Evolutionary conservation across 2,113 vertebrate species (phyloP).

Genomic region (Anas platyrhynchos): DNA sequence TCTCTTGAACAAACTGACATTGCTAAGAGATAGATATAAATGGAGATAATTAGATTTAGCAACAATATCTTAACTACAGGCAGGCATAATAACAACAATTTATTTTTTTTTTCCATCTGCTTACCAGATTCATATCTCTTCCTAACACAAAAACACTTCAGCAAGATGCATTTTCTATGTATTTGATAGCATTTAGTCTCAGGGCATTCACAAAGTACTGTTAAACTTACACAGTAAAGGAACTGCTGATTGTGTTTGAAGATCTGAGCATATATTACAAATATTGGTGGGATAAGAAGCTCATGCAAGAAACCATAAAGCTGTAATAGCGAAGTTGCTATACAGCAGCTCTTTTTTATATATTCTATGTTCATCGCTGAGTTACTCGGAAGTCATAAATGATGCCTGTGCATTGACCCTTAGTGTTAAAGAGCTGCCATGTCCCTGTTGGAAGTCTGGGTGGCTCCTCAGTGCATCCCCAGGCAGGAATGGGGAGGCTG

Average conservation of each 20-base stretch:
- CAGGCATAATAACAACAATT: not conserved
- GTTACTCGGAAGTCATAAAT: not conserved
- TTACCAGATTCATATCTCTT: not conserved
- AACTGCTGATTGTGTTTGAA: not conserved
- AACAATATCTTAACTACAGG: not conserved
- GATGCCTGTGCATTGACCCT: too few relatives aligned
- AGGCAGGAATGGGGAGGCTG: not conserved
- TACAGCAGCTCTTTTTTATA: not conserved
- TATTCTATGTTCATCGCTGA: accelerated
- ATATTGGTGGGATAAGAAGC: not conserved
- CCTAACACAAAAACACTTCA: not conserved
- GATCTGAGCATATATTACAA: not conserved
- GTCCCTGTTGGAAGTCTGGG: accelerated
- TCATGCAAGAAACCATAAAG: not conserved
- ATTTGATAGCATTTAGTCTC: not conserved
- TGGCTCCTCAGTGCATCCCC: not conserved
- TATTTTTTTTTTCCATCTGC: not conserved
- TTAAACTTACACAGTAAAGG: not conserved
- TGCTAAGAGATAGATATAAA: not conserved
- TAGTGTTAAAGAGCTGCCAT: not conserved
- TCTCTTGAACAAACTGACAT: not conserved
- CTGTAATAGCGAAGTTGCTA: not conserved
- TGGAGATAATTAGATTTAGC: not conserved
- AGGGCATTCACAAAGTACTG: not conserved
- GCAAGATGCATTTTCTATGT: not conserved